Conservation (phyloP, 2,797 vertebrate genomes). For the Gobio occitaniae region DNA sequence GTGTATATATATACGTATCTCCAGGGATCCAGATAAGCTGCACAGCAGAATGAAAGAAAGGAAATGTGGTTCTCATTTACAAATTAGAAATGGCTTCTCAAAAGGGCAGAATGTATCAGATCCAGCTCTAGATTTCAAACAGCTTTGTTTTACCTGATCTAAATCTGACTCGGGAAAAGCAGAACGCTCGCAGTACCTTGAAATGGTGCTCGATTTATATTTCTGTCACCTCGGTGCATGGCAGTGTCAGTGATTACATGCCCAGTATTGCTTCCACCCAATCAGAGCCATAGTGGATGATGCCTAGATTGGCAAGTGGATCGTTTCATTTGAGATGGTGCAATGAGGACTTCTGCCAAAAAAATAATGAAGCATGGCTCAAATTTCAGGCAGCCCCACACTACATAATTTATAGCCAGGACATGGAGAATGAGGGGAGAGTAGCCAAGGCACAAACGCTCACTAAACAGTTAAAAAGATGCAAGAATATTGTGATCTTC, state of each 20-base stretch:
- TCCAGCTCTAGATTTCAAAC: constrained; percentile 64
- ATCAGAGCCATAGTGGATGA: constrained; percentile 37
- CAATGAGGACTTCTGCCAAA: constrained; percentile 49
- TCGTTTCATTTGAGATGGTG: constrained; percentile 36
- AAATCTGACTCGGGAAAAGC: constrained; percentile 63
- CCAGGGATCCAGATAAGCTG: constrained; percentile 31
- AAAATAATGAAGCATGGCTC: constrained; percentile 56
- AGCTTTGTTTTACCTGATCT: constrained; percentile 67
- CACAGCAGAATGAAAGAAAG: constrained; percentile 59
- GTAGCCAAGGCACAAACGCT: background rate
- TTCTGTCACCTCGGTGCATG: constrained; percentile 56
- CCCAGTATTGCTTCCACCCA: constrained; percentile 8
- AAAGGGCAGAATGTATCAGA: constrained; percentile 65
- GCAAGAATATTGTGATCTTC: background rate
- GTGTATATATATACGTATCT: constrained; percentile 16
- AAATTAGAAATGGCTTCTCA: constrained; percentile 69
- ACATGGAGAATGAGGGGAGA: constrained; percentile 18
- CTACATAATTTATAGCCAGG: constrained; percentile 1
- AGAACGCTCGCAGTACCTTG: constrained; percentile 17
- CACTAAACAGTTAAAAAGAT: background rate
- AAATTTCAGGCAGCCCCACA: constrained; percentile 40
- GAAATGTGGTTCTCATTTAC: constrained; percentile 75
- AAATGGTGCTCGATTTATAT: constrained; percentile 56
- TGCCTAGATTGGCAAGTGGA: constrained; percentile 43
- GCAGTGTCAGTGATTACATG: constrained; percentile 26